phyloP scores from a whole-genome alignment of 2,113 vertebrate genomes.

The Odontophorus gujanensis region DNA sequence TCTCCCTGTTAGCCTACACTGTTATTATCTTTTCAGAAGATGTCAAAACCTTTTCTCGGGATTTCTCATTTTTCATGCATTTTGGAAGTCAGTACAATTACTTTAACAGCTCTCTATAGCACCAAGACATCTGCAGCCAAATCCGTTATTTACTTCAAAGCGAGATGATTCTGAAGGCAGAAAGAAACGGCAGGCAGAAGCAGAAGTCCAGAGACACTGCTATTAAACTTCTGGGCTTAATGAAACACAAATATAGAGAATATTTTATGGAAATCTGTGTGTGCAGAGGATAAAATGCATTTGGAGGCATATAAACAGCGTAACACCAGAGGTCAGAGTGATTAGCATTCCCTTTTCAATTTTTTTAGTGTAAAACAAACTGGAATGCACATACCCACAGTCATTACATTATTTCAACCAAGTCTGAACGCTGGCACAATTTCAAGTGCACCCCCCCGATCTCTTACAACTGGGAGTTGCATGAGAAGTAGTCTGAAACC shows the following conservation, averaged over 20 bases:
- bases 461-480: neutral
- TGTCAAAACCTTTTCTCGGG: constrained; percentile 66
- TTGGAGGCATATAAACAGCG: neutral
- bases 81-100: constrained; percentile 70
- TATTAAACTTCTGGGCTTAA: constrained; percentile 49
- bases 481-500: neutral
- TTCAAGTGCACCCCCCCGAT: neutral
- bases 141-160: constrained; percentile 71
- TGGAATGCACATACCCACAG: neutral
- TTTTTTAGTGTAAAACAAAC: neutral
- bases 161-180: constrained; percentile 50
- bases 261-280: constrained; percentile 47
- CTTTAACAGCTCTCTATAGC: constrained; percentile 64
- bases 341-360: neutral
- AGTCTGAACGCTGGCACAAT: neutral
- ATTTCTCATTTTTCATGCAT: constrained; percentile 72
- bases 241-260: constrained; percentile 53
- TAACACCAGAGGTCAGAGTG: neutral
- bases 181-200: constrained; percentile 23
- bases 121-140: constrained; percentile 58
- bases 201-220: constrained; percentile 33
- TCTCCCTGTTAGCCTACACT: constrained; percentile 61
- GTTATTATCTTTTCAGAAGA: constrained; percentile 69
- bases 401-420: neutral
- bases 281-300: constrained; percentile 48